phyloP scores from a whole-genome alignment of 2,113 vertebrate genomes.

The Poeciliopsis prolifica region DNA sequence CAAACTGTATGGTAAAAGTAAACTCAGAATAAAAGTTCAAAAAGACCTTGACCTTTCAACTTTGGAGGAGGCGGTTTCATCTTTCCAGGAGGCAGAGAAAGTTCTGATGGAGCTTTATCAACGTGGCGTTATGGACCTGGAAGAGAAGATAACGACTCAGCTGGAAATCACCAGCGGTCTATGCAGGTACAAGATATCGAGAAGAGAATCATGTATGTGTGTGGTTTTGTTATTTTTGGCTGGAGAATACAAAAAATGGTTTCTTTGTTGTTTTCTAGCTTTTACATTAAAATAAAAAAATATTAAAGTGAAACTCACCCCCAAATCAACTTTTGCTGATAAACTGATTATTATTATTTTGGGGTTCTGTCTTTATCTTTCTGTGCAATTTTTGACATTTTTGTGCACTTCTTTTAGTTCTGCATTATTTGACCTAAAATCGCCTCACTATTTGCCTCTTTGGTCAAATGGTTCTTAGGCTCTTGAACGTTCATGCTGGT shows the following conservation, averaged over 20 bases:
- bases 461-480: too few relatives aligned
- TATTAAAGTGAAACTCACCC: too few relatives aligned
- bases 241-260: background rate
- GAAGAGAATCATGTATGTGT: background rate
- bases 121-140: conserved; percentile 30
- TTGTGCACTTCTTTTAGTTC: too few relatives aligned
- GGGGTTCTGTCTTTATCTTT: too few relatives aligned
- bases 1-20: background rate
- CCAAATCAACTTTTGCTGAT: too few relatives aligned
- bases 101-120: conserved; percentile 58
- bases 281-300: too few relatives aligned
- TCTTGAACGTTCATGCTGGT: too few relatives aligned
- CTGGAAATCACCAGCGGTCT: conserved; percentile 64
- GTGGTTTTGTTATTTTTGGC: background rate
- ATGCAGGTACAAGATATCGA: conserved; percentile 55
- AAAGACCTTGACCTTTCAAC: conserved; percentile 64
- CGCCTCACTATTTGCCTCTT: too few relatives aligned
- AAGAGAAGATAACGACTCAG: conserved; percentile 57
- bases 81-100: conserved; percentile 56
- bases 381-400: too few relatives aligned
- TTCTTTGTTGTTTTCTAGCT: too few relatives aligned
- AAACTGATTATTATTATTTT: too few relatives aligned
- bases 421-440: too few relatives aligned
- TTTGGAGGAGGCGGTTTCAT: conserved; percentile 56
- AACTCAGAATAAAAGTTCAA: background rate